Conservation (phyloP, 2,113 vertebrate genomes). For the Chamaea fasciata region DNA sequence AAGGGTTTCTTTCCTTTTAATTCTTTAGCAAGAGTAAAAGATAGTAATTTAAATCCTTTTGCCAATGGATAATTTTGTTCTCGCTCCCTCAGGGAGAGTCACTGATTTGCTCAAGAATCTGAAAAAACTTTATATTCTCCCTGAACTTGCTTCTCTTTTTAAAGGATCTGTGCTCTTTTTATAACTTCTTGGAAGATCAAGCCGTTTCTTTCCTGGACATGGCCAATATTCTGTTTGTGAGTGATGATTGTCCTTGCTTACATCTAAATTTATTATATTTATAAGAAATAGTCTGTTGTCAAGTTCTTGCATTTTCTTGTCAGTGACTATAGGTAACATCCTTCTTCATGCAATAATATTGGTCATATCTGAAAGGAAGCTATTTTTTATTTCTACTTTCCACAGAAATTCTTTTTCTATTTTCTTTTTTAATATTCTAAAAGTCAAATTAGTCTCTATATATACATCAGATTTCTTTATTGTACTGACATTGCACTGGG, state of each 20-base stretch:
- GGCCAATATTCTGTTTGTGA: background rate
- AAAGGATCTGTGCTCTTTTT: background rate
- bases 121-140: background rate
- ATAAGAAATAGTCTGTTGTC: background rate
- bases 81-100: background rate
- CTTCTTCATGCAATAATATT: background rate
- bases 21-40: background rate
- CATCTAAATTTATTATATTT: background rate
- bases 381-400: background rate
- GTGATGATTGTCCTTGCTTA: background rate
- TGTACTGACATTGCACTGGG: background rate
- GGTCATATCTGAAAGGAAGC: background rate
- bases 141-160: background rate
- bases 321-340: background rate
- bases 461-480: background rate
- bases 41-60: background rate
- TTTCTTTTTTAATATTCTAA: background rate
- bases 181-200: background rate
- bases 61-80: background rate
- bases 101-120: background rate
- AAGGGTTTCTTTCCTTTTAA: background rate
- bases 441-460: background rate
- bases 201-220: background rate
- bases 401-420: background rate
- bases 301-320: background rate